Evolutionary conservation across 2,888 invertebrate genomes (phyloP).

Genomic region (Keiferia lycopersicella): DNA sequence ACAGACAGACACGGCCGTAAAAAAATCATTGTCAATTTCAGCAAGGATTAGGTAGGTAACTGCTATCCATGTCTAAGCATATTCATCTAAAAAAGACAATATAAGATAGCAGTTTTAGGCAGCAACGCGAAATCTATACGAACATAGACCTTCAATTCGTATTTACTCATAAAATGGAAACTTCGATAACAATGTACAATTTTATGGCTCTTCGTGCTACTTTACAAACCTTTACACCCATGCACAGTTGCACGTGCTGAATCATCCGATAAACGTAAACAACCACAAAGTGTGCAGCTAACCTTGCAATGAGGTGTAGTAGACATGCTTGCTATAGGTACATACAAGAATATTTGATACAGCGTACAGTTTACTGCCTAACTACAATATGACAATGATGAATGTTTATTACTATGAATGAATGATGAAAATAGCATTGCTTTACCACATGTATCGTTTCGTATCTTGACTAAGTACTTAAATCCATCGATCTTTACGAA

Average conservation of each 20-base stretch:
- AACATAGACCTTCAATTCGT: no score
- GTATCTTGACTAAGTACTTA: conserved; percentile 13
- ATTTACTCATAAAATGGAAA: no score
- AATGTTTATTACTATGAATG: conserved; percentile 46
- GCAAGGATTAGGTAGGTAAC: no score
- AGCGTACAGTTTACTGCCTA: conserved; percentile 38
- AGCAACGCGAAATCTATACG: no score
- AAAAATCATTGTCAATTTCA: no score
- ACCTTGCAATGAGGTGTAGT: conserved; percentile 54
- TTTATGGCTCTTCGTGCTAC: conserved; percentile 7
- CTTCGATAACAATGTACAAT: background rate
- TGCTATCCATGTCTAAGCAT: no score
- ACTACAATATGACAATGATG: conserved; percentile 53
- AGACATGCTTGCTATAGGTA: conserved; percentile 55
- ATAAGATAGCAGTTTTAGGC: no score
- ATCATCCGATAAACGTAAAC: conserved; percentile 57
- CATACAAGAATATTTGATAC: conserved; percentile 5
- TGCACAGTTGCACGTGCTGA: conserved; percentile 63
- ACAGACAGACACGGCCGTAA: no score
- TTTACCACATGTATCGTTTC: conserved; percentile 47
- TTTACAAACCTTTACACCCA: conserved; percentile 40
- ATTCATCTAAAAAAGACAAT: no score
- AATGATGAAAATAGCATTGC: conserved; percentile 38
- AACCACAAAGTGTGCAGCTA: conserved; percentile 54
- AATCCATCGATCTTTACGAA: conserved; percentile 31